Base-by-base conservation (phyloP, 2,888 invertebrate species). In the Meloe dianella region DNA sequence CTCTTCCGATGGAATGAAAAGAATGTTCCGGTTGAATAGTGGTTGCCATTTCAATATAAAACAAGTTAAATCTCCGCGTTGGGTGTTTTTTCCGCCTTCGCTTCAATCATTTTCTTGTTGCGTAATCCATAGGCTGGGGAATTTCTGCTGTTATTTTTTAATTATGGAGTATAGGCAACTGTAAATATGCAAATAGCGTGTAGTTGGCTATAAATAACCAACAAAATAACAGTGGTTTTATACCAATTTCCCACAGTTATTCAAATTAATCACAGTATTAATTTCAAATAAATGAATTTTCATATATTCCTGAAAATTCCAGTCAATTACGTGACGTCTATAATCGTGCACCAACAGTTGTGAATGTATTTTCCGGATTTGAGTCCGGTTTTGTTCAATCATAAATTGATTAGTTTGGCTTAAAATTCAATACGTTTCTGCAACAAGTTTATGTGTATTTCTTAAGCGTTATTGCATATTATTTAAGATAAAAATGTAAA, bases 111-210 rank as follows among this genome's bases (percentile, higher is more conserved):
- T 27, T 3, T 27, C 27, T 27, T 27, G 2, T 4, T 4, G 2
- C 27, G 27, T n/a, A n/a, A 27, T 27, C 35, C 4, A 35, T n/a
- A 12, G 35, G 12, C 4, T 35, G 12, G 14, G 10, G 35, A 17
- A 17, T 17, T 47, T 17, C 38, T 5, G 3, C 17, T 47, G 1
- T 24, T 51, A 24, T 22, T 51, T 24, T 47, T 47, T 20, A 47
- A 51, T 51, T 22, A 12, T 22, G 24, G n/a, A 47, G 12, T 27
- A n/a, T 54, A 54, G 54, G 54, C 54, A 54, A 54, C 54, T 27
- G 14, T 1, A 24, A 54, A 54, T 54, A 54, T 27, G 10, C 22
- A 12, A 10, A 12, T 54, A n/a, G 24, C 54, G 54, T 54, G 54
- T n/a, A 1, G 54, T 27, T 54, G 27, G 6, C 24, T 54, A 54